phyloP scores from a whole-genome alignment of 2,113 vertebrate species.

The Podocnemis expansa region DNA sequence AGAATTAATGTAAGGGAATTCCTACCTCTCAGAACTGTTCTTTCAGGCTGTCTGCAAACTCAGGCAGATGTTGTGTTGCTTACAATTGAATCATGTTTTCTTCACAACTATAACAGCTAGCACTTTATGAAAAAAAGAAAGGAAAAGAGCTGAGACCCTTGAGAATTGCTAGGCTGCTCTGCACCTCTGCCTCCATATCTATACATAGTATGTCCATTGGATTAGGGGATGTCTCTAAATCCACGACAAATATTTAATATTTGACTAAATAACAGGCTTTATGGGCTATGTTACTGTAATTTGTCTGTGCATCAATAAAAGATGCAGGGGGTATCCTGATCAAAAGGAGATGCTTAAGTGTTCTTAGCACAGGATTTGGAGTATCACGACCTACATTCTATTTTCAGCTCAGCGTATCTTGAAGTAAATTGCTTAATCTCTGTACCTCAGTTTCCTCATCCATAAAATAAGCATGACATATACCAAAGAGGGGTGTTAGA shows the following conservation, averaged over 20 bases:
- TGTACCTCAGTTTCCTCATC: neutral
- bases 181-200: neutral
- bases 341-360: neutral
- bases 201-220: neutral
- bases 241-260: neutral
- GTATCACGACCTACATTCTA: neutral
- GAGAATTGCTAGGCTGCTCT: conserved; percentile 28
- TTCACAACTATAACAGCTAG: conserved; percentile 67
- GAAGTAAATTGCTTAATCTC: neutral
- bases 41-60: conserved; percentile 57
- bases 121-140: conserved; percentile 45
- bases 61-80: conserved; percentile 40
- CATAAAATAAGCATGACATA: neutral
- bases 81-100: conserved; percentile 61
- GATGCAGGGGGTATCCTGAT: neutral
- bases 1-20: conserved; percentile 58
- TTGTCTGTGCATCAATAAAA: neutral
- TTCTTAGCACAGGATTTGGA: neutral
- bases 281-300: neutral
- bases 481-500: neutral
- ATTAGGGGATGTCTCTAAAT: neutral
- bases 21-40: conserved; percentile 59
- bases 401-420: neutral
- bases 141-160: conserved; percentile 29
- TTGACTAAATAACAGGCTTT: neutral